Conservation (phyloP, 2,888 invertebrate genomes). For the Pseudanteris insignis region DNA sequence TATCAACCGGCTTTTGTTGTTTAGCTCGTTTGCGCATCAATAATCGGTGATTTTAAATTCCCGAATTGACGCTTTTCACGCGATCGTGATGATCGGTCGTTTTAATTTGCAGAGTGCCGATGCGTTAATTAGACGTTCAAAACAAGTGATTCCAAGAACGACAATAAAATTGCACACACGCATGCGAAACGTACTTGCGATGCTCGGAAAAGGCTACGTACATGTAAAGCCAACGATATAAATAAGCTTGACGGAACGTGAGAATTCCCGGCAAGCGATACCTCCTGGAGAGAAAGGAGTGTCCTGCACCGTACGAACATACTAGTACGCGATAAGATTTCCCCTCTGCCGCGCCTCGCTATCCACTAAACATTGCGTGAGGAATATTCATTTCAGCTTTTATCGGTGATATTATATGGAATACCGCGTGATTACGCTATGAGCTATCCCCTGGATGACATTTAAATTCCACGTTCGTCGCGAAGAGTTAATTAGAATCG, state of each 20-base stretch:
- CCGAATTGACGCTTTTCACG: no score
- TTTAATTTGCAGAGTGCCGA: no score
- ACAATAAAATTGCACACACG: no score
- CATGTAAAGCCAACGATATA: slow-evolving; percentile 41
- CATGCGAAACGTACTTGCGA: no score
- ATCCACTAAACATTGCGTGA: slow-evolving; percentile 45
- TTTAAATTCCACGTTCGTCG: slow-evolving; percentile 29
- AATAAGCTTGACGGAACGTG: slow-evolving; percentile 47
- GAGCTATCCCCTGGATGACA: slow-evolving; percentile 37
- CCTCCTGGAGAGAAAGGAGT: slow-evolving; percentile 46
- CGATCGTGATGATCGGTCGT: no score
- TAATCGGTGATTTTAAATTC: no score
- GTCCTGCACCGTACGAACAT: slow-evolving; percentile 42
- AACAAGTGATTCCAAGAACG: no score
- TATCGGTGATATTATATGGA: slow-evolving; percentile 27
- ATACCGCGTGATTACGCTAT: slow-evolving; percentile 25
- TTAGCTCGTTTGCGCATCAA: no score
- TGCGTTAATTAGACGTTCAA: no score
- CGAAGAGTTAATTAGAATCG: slow-evolving; percentile 32
- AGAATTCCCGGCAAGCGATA: slow-evolving; percentile 44
- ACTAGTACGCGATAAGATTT: slow-evolving; percentile 42
- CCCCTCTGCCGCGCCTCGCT: slow-evolving; percentile 19
- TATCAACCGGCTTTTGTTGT: no score
- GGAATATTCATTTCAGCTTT: slow-evolving; percentile 47
- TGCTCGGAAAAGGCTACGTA: slow-evolving; percentile 33